Evolutionary conservation across 1,140 invertebrate genomes (phyloP).

Genomic region (Microplitis demolitor): DNA sequence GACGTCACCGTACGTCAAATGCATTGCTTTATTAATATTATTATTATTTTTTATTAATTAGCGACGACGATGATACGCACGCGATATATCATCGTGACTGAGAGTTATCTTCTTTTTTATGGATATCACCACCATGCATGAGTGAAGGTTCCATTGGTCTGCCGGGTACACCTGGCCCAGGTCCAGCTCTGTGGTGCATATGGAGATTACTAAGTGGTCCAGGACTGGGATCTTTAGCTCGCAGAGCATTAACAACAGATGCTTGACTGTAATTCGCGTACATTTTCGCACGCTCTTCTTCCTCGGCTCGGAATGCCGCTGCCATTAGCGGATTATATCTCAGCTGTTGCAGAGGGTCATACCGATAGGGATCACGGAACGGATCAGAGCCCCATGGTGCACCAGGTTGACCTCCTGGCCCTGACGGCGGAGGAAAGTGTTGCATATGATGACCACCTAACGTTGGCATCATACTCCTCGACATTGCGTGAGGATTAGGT

Average conservation of each 20-base stretch:
- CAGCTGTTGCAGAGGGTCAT: slow-evolving; percentile 69
- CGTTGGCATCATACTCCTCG: slow-evolving; percentile 61
- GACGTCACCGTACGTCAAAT: too few relatives aligned
- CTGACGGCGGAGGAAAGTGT: slow-evolving; percentile 62
- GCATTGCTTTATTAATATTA: not conserved
- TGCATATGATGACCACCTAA: slow-evolving; percentile 62
- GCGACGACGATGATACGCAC: slow-evolving; percentile 33
- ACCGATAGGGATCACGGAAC: slow-evolving; percentile 71
- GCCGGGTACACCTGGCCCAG: slow-evolving; percentile 48
- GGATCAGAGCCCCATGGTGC: slow-evolving; percentile 68
- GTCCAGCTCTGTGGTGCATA: slow-evolving; percentile 59
- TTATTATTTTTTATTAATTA: slow-evolving; percentile 32
- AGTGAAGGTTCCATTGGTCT: slow-evolving; percentile 46
- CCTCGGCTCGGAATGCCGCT: slow-evolving; percentile 70
- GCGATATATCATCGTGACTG: slow-evolving; percentile 61
- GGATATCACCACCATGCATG: slow-evolving; percentile 56
- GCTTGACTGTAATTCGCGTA: slow-evolving; percentile 70
- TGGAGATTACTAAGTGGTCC: slow-evolving; percentile 62
- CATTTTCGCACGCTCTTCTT: slow-evolving; percentile 77
- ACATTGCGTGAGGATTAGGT: slow-evolving; percentile 55
- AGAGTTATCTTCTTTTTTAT: slow-evolving; percentile 61
- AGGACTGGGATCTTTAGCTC: slow-evolving; percentile 68
- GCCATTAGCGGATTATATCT: slow-evolving; percentile 77
- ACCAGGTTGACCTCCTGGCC: slow-evolving; percentile 56
- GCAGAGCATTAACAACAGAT: slow-evolving; percentile 60